phyloP scores from a whole-genome alignment of 1,140 invertebrate species.

The Drosophila oshimai region DNA sequence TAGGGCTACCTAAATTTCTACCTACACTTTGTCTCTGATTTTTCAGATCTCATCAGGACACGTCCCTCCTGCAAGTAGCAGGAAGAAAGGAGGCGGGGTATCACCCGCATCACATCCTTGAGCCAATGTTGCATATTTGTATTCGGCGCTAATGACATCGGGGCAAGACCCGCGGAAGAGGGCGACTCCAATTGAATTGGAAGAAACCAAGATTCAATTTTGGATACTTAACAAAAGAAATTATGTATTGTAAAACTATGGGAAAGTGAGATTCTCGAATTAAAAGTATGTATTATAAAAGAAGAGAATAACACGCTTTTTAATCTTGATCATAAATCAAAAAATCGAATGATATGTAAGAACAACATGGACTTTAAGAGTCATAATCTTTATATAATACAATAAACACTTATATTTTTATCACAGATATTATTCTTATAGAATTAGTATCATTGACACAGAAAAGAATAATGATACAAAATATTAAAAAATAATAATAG shows the following conservation, averaged over 20 bases:
- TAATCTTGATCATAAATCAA: too few relatives aligned
- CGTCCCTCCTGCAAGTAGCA: not conserved
- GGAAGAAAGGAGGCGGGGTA: slow-evolving; percentile 9
- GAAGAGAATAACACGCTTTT: too few relatives aligned
- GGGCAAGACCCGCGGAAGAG: not conserved
- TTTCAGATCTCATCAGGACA: slow-evolving; percentile 43
- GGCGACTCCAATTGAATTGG: slow-evolving; percentile 5
- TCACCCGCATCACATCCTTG: slow-evolving; percentile 58
- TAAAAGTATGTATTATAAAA: too few relatives aligned
- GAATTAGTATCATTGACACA: too few relatives aligned
- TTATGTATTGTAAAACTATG: not conserved
- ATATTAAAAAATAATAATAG: too few relatives aligned
- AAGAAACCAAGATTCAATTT: slow-evolving; percentile 6
- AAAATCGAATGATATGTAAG: too few relatives aligned
- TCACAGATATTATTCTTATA: too few relatives aligned
- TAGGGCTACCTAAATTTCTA: slow-evolving; percentile 42
- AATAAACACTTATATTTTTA: too few relatives aligned
- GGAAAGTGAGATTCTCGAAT: too few relatives aligned
- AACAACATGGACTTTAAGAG: too few relatives aligned
- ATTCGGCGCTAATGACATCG: slow-evolving; percentile 60
- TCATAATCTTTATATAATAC: too few relatives aligned
- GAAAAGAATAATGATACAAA: too few relatives aligned
- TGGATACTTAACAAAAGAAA: not conserved
- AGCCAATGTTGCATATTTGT: slow-evolving; percentile 66
- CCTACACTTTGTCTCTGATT: slow-evolving; percentile 47